Percentiles rank a stretch among this genome's conserved stretches.
Evolutionary conservation across 2,797 vertebrate genomes (phyloP).

Genomic region (Xiphophorus birchmanni): DNA sequence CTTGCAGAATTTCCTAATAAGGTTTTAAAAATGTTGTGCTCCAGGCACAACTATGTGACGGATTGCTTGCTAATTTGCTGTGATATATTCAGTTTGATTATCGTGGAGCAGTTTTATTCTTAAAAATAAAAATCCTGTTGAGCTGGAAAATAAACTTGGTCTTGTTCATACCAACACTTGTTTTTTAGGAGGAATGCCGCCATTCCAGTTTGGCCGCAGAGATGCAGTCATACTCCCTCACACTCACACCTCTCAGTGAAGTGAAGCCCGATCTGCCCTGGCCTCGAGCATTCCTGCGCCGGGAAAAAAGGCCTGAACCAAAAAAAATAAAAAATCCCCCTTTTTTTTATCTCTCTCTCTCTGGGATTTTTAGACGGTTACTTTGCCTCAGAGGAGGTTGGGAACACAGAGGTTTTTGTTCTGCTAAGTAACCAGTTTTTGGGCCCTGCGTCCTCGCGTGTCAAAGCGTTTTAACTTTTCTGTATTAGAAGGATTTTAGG

Average conservation of each 20-base stretch:
- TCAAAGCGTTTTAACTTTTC: constrained; percentile 1
- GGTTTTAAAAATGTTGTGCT: constrained; percentile 19
- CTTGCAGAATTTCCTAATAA: constrained; percentile 12
- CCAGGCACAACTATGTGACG: constrained; percentile 14
- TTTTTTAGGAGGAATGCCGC: constrained; percentile 66
- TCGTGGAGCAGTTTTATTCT: constrained; percentile 37
- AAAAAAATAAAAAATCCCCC: constrained; percentile 17
- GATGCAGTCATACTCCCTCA: constrained; percentile 44
- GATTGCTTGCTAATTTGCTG: constrained; percentile 32
- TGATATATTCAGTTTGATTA: constrained; percentile 35
- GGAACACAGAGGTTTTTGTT: constrained; percentile 44
- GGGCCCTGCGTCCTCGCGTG: background rate
- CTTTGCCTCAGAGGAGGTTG: constrained; percentile 39
- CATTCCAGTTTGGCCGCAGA: constrained; percentile 59
- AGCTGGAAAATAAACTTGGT: constrained; percentile 26
- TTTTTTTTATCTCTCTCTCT: constrained; percentile 37
- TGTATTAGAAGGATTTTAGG: background rate
- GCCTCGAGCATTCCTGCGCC: constrained; percentile 66
- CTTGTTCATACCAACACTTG: constrained; percentile 58
- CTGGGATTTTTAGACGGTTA: constrained; percentile 43
- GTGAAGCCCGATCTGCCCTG: constrained; percentile 49
- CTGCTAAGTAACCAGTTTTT: constrained; percentile 28
- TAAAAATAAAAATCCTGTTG: background rate
- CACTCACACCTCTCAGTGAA: constrained; percentile 51
- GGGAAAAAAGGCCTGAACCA: constrained; percentile 54